These are phyloP conservation scores for Tetranychus truncatus DNA, from an alignment of 2,888 invertebrate species.

Conservation along the genomic window DNA sequence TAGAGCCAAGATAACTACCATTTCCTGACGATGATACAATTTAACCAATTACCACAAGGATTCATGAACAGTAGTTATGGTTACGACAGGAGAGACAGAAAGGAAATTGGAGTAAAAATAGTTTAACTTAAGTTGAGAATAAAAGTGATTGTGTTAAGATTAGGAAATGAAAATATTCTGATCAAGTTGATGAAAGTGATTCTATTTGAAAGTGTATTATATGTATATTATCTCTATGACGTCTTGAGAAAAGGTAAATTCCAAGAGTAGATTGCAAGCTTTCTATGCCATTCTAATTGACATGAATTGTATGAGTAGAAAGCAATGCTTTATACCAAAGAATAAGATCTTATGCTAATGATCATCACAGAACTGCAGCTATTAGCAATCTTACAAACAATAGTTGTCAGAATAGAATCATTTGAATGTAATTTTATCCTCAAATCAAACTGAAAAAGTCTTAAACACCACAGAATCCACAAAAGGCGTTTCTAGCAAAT, in stretches of 20 bases:
- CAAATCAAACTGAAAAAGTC: too few relatives aligned
- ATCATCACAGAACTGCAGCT: too few relatives aligned
- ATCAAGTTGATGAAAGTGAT: background rate
- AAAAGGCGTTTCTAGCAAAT: too few relatives aligned
- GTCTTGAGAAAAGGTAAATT: background rate
- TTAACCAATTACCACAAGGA: slow-evolving; percentile 3
- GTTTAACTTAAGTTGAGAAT: background rate
- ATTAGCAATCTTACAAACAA: too few relatives aligned
- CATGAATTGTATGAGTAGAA: slow-evolving; percentile 25
- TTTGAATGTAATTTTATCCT: too few relatives aligned
- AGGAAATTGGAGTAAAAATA: background rate
- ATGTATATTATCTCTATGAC: too few relatives aligned
- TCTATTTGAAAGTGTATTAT: too few relatives aligned
- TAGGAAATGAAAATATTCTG: background rate
- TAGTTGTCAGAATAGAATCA: too few relatives aligned
- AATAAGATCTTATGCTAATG: too few relatives aligned
- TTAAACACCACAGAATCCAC: too few relatives aligned
- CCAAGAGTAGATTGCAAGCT: background rate
- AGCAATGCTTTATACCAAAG: too few relatives aligned
- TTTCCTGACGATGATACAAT: slow-evolving; percentile 4
- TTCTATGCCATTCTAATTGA: background rate
- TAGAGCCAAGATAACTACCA: background rate
- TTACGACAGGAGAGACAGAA: background rate
- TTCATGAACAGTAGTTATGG: background rate
- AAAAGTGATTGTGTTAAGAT: background rate